A percentile compares a stretch with the other conserved stretches of the same genome.
Conservation (phyloP, 2,797 vertebrate species). For the Balearica regulorum region DNA sequence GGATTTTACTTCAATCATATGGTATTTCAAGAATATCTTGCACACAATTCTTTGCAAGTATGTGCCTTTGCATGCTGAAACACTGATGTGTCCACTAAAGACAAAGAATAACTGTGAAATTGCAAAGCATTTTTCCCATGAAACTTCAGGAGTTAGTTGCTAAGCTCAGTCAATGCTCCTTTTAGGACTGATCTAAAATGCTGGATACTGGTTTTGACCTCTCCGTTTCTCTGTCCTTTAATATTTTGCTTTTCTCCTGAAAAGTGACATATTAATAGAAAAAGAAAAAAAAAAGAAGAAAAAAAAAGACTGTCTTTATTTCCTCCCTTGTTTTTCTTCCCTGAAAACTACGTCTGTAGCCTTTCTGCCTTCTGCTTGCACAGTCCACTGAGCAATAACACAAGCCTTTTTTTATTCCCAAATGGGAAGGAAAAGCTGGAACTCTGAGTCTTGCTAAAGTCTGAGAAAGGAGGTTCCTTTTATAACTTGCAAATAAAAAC, state of each 20-base stretch:
- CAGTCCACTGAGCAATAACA: conserved; percentile 49
- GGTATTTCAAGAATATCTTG: background rate
- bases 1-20: background rate
- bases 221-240: background rate
- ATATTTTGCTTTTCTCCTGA: background rate
- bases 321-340: background rate
- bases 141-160: background rate
- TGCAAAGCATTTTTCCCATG: background rate
- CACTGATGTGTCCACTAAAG: background rate
- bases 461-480: conserved; percentile 32
- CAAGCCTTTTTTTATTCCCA: background rate
- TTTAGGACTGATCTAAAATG: background rate
- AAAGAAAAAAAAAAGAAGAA: no score
- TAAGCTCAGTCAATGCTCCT: background rate
- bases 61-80: background rate
- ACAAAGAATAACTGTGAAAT: background rate
- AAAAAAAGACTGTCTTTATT: background rate
- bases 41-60: background rate
- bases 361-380: conserved; percentile 35
- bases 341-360: background rate
- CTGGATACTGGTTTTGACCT: background rate
- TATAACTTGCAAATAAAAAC: conserved; percentile 7
- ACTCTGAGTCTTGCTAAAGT: background rate
- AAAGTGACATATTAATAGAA: background rate
- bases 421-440: conserved; percentile 10